Evolutionary conservation across 1,140 invertebrate species (phyloP), one percentile per base, ranked within the genome.

Genomic region (Panagrolaimus sp.): DNA sequence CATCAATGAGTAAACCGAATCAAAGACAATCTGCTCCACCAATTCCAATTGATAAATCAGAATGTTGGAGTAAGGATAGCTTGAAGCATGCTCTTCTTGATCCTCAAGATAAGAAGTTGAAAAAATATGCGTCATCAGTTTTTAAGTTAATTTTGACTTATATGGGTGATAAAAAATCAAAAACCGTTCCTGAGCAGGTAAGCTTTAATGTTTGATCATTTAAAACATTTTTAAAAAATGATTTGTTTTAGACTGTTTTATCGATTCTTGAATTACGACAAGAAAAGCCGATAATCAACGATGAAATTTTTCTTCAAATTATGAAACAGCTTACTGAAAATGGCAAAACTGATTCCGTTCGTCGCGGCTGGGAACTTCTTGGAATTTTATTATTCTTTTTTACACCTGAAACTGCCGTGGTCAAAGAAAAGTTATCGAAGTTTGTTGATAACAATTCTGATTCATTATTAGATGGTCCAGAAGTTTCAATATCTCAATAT

Each of bases 121-220:
- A 95, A 84, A 91, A 93, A 83, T 92, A 93, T 68, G 92, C 94
- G 43, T 90, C 90, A 69, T 91, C 94, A 83, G 86, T 95, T 67
- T 97, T 96, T 83, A 89, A 93, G 79, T 88, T 95, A 72, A 92
- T 97, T 65, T 93, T 96, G 86, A 91, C 91, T 68, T 98, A 96
- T 83, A 97, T 97, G 94, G 91, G 91, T 21, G 94, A 98, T 85
- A 87, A 93, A n/a, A 96, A 95, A 83, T 89, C 90, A 0, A 90
- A 93, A 66, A 43, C 55, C 10, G 15, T 28, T n/a, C 52, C 52
- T 28, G 71, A 72, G 68, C 26, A 46, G 28, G 71, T 72, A 65
- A 43, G 21, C 43, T 9, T 66, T 10, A 1, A 38, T 38, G 2
- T 38, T 38, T 4, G 32, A 2, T 38, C 32, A 38, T 38, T 38